Conservation (phyloP, 2,113 vertebrate genomes). For the Clarias magur region DNA sequence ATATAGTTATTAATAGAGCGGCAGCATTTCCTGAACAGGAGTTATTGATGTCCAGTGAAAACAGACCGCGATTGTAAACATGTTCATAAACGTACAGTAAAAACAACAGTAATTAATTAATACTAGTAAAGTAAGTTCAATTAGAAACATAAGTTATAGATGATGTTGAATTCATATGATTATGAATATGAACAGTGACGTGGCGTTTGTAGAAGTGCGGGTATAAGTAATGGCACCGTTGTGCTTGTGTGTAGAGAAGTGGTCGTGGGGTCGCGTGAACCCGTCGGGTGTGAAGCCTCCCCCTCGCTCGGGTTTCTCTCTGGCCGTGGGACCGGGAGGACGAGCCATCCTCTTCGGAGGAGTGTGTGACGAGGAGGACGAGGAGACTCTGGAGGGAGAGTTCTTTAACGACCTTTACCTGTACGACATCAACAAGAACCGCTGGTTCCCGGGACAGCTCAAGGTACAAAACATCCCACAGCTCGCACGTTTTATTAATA, state of each 20-base stretch:
- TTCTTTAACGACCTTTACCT: slow-evolving; percentile 90
- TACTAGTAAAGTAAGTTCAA: background rate
- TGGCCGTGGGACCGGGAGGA: slow-evolving; percentile 74
- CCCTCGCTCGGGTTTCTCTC: slow-evolving; percentile 85
- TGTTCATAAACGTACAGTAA: background rate
- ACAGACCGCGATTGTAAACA: background rate
- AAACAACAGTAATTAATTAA: background rate
- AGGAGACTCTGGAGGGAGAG: slow-evolving; percentile 88
- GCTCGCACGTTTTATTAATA: background rate
- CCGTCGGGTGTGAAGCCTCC: slow-evolving; percentile 84
- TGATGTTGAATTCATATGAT: background rate
- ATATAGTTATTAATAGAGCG: background rate
- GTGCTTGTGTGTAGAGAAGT: slow-evolving; percentile 75
- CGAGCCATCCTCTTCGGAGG: slow-evolving; percentile 88
- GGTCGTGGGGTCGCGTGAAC: slow-evolving; percentile 83
- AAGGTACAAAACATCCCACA: slow-evolving; percentile 71
- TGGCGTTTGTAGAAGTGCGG: background rate
- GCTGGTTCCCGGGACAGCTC: slow-evolving; percentile 84
- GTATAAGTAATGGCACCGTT: background rate
- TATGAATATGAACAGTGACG: background rate
- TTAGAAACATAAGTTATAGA: background rate
- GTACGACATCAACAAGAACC: slow-evolving; percentile 82
- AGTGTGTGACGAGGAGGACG: slow-evolving; percentile 91
- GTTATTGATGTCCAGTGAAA: background rate
- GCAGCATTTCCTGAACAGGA: background rate